Evolutionary conservation across 2,797 vertebrate species (phyloP).

Genomic region (Prionace glauca): DNA sequence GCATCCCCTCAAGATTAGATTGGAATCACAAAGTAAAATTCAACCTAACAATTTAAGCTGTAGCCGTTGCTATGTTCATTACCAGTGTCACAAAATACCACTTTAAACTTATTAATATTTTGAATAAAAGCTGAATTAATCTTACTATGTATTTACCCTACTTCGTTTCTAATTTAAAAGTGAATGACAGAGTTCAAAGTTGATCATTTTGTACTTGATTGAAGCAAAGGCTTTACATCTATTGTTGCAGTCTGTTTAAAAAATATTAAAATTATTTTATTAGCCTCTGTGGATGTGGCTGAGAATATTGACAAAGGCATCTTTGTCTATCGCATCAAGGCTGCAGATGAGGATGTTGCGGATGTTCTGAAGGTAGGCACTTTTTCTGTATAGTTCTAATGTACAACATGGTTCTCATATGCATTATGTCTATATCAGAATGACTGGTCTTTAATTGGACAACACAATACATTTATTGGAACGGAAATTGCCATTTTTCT

Average conservation of each 20-base stretch:
- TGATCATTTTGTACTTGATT: neutral
- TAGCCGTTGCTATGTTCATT: neutral
- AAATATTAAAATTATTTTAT: constrained; percentile 42
- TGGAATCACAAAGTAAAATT: neutral
- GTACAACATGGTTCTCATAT: neutral
- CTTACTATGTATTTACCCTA: neutral
- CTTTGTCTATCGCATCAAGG: constrained; percentile 42
- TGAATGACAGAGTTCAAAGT: neutral
- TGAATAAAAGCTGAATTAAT: neutral
- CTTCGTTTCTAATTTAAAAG: constrained; percentile 14
- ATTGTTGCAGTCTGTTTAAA: neutral
- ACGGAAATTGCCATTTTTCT: neutral
- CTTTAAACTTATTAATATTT: neutral
- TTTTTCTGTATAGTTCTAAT: neutral
- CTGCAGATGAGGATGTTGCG: constrained; percentile 36
- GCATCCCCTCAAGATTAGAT: neutral
- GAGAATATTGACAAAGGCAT: constrained; percentile 45
- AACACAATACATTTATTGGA: neutral
- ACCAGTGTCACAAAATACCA: neutral
- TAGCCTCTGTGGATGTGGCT: constrained; percentile 41
- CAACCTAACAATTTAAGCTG: neutral
- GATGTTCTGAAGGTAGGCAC: constrained; percentile 22
- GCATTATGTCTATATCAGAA: neutral
- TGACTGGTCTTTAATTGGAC: neutral
- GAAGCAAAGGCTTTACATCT: neutral